phyloP scores from a whole-genome alignment of 2,888 invertebrate species.

The Nebria salina region DNA sequence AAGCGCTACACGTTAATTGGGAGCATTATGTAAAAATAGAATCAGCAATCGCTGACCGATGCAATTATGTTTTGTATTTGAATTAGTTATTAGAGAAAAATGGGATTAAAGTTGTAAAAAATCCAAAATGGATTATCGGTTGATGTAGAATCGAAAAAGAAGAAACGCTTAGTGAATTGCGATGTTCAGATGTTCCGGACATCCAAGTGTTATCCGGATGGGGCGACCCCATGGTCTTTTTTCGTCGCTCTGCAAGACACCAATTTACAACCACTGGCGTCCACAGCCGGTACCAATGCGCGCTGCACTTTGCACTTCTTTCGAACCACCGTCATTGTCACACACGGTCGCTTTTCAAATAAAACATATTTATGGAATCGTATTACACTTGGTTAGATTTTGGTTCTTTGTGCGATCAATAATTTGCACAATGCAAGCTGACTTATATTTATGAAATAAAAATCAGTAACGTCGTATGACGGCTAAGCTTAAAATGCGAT shows the following conservation, averaged over 20 bases:
- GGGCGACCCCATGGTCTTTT: not conserved
- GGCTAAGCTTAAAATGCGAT: not conserved
- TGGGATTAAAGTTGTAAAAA: not conserved
- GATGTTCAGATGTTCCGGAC: constrained; percentile 1
- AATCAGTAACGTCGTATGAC: not conserved
- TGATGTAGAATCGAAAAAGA: not conserved
- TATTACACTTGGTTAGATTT: not conserved
- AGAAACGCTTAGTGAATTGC: not conserved
- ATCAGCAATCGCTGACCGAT: not conserved
- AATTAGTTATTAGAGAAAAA: not conserved
- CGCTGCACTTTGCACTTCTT: not conserved
- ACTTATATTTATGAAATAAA: no score
- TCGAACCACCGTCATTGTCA: not conserved
- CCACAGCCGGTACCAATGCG: not conserved
- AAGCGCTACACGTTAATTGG: not conserved
- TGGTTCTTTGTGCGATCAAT: not conserved
- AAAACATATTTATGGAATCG: not conserved
- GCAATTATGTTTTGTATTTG: not conserved
- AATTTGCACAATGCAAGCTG: not conserved
- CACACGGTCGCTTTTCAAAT: not conserved
- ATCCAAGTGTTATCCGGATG: not conserved
- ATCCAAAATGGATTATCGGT: not conserved
- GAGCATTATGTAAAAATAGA: not conserved
- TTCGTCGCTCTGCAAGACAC: not conserved
- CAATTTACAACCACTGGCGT: not conserved